Base-by-base conservation (phyloP, 2,888 invertebrate genomes). In the Amphipoea oculea region DNA sequence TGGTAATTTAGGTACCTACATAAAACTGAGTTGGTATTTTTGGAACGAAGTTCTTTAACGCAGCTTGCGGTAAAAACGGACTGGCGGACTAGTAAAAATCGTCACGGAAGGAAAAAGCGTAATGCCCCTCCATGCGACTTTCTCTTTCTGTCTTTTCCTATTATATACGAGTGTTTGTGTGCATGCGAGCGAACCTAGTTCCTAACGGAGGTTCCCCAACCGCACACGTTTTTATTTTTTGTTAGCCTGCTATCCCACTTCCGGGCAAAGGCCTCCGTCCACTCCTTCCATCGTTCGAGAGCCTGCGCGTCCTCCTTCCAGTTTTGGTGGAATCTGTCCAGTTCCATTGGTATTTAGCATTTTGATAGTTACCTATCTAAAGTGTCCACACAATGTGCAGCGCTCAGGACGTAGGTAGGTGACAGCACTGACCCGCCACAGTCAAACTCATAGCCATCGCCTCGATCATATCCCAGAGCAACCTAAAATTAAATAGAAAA, bases 351-450 rank as follows among this genome's bases (percentile, higher is more conserved):
- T 40, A 65, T 65, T 65, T 23, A 65, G 40, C 5, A 23, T 40
- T 23, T n/a, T 71, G 11, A 29, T 65, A 78, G 20, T 80, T 93
- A 96, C 96, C 90, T 89, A 45, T 95, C 95, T 36, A 94, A 83
- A 9, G 93, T 96, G 70, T 94, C 94, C 12, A 96, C 90, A 83
- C 97, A 97, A 83, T 97, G 96, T 0, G 96, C 96, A 1, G 97
- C 97, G 6, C 95, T 96, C n/a, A 97, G 79, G 2, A 96, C 93
- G 69, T 90, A 96, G 4, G 83, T 88, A 1, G 88, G 88, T 2
- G 97, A 96, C 36, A 97, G 80, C 5, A 97, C 89, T 0, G 97
- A 94, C 0, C 95, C 97, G 0, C 97, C 97, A 74, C 97, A 97
- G 76, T 94, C 93, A 81, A 96, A 97, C 20, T 90, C 90, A 81